Conservation (phyloP, 2,888 invertebrate species). For the Artemia sinica region DNA sequence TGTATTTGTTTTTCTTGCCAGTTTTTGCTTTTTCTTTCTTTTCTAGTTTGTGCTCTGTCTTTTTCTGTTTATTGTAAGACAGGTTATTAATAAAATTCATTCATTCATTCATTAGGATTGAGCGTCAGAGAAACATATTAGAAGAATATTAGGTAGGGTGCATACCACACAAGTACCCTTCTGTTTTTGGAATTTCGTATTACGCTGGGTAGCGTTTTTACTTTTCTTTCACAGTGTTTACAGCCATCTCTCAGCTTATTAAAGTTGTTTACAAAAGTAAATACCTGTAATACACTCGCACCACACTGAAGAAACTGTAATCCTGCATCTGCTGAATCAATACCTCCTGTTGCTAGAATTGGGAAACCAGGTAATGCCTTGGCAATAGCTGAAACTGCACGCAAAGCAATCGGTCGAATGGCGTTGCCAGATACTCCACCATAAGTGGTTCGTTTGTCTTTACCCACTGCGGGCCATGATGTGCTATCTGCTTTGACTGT, state of each 20-base stretch:
- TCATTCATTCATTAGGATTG: no score
- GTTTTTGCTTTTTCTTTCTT: no score
- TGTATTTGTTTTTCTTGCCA: no score
- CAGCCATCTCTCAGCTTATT: not conserved
- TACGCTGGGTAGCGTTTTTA: not conserved
- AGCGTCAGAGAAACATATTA: no score
- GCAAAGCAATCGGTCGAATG: slow-evolving; percentile 78
- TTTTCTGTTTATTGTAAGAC: no score
- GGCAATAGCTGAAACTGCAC: slow-evolving; percentile 75
- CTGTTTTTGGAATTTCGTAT: no score
- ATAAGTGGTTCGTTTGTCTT: slow-evolving; percentile 63
- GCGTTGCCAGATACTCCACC: slow-evolving; percentile 89
- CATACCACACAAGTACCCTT: no score
- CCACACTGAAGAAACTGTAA: slow-evolving; percentile 88
- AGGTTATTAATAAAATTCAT: no score
- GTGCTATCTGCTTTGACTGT: slow-evolving; percentile 55
- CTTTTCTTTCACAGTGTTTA: not conserved
- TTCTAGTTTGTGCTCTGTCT: no score
- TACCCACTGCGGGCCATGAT: slow-evolving; percentile 84
- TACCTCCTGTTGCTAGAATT: slow-evolving; percentile 87
- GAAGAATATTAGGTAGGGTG: no score
- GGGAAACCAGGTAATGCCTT: slow-evolving; percentile 68
- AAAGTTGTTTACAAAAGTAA: slow-evolving; percentile 12
- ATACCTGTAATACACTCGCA: slow-evolving; percentile 72
- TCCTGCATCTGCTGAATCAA: slow-evolving; percentile 87